Base-by-base conservation (phyloP, 2,888 invertebrate species). In the Carabus problematicus region DNA sequence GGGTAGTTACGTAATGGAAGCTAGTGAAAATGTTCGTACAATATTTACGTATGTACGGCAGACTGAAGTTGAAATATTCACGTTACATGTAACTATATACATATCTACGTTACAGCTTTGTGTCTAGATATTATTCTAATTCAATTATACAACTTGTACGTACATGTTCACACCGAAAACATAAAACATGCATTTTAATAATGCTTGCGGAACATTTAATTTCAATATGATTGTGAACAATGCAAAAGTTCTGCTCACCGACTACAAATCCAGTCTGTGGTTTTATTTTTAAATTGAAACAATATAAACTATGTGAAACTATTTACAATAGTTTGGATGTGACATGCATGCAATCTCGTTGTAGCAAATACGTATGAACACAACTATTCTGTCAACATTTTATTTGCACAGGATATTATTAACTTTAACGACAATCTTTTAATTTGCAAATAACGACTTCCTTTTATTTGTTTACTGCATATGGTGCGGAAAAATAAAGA, bases 371-470 rank as follows among this genome's bases (percentile, higher is more conserved):
- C 45, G 29, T 18, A 60, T 16, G 47, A 61, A 61, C 40, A 61
- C 49, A 47, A 40, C 8, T 29, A 49, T 61, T 39, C 49, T 61
- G 39, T 39, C 39, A 49, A 61, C 47, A 61, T 40, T 61, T 16
- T 61, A 29, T 29, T 29, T 29, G 29, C 29, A 29, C 61, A 61
- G 61, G 61, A 61, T 61, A 61, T 61, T 47, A 39, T 56, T 47
- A 49, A 39, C 47, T 11, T 39, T 56, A 41, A 56, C 41, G 49
- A 61, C 47, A 39, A 19, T 40, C 47, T 14, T 49, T 61, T 61
- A 61, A 49, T 61, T 49, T 47, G 61, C 61, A 61, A 61, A 61
- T 61, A 49, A 61, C 29, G 47, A 19, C 40, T 61, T 61, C 61
- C 61, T 39, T n/a, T n/a, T 61, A 8, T 47, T 39, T 61, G 61